Evolutionary conservation across 2,113 vertebrate species (phyloP).

Genomic region (Indri indri): DNA sequence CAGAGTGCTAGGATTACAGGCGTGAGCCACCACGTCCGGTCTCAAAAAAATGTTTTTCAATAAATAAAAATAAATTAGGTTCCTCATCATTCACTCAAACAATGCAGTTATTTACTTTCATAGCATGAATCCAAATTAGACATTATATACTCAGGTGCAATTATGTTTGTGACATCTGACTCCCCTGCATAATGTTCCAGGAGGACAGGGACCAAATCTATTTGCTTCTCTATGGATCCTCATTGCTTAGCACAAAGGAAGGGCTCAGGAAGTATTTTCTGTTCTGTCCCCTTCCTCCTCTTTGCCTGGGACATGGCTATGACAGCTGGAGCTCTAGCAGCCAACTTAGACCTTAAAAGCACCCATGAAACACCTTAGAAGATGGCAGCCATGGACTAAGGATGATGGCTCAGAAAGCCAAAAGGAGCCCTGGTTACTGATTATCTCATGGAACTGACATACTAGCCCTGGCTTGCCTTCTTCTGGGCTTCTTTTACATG

Average conservation of each 20-base stretch:
- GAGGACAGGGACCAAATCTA: not conserved
- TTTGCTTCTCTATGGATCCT: not conserved
- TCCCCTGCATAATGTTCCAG: not conserved
- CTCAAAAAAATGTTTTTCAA: too few relatives aligned
- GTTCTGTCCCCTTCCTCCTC: not conserved
- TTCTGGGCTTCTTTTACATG: not conserved
- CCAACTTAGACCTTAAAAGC: not conserved
- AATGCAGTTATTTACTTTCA: constrained; percentile 20
- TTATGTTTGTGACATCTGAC: not conserved
- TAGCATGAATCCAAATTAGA: constrained; percentile 6
- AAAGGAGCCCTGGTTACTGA: not conserved
- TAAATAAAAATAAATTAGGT: not conserved
- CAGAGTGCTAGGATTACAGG: too few relatives aligned
- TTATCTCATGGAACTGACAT: not conserved
- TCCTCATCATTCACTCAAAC: not conserved
- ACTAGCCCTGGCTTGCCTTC: not conserved
- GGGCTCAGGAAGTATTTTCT: not conserved
- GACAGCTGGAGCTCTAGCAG: not conserved
- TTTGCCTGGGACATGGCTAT: not conserved
- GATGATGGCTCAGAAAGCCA: not conserved
- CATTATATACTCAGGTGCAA: not conserved
- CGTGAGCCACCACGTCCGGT: too few relatives aligned
- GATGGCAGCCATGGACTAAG: not conserved
- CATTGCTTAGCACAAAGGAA: not conserved
- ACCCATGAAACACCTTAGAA: not conserved